Conservation (phyloP, 2,888 invertebrate genomes). For the Hyalella azteca region DNA sequence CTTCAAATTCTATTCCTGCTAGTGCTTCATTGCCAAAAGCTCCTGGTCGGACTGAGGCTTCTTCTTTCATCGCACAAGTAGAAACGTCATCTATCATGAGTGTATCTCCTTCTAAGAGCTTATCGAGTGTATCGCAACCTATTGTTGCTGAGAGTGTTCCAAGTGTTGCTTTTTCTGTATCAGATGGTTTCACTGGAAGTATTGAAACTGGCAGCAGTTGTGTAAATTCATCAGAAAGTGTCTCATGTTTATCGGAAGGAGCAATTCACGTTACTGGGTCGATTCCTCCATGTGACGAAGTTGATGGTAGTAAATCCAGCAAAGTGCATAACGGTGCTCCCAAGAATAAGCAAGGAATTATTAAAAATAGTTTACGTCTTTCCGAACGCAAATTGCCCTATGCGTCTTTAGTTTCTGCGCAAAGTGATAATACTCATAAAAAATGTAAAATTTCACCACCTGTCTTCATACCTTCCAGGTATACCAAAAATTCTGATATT, state of each 20-base stretch:
- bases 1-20: not conserved
- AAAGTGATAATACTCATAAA: not conserved
- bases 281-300: not conserved
- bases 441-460: constrained; percentile 12
- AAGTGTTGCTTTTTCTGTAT: not conserved
- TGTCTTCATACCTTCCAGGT: constrained; percentile 33
- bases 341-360: not conserved
- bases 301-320: no score
- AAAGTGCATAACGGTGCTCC: not conserved
- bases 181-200: constrained; percentile 3
- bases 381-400: constrained; percentile 30
- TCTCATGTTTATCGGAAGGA: not conserved
- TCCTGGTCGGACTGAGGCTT: constrained; percentile 37
- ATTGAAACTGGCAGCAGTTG: not conserved
- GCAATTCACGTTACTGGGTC: not conserved
- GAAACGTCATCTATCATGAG: constrained; percentile 24
- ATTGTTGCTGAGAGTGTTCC: not conserved
- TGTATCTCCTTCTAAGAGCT: not conserved
- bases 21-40: constrained; percentile 15
- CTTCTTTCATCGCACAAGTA: constrained; percentile 44
- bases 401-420: constrained; percentile 14
- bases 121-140: constrained; percentile 1
- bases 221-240: not conserved
- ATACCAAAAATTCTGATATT: constrained; percentile 2
- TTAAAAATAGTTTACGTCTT: constrained; percentile 6